Evolutionary conservation across 2,888 invertebrate species (phyloP), one percentile per base, ranked within the genome.

Genomic region (Caprella mutica): DNA sequence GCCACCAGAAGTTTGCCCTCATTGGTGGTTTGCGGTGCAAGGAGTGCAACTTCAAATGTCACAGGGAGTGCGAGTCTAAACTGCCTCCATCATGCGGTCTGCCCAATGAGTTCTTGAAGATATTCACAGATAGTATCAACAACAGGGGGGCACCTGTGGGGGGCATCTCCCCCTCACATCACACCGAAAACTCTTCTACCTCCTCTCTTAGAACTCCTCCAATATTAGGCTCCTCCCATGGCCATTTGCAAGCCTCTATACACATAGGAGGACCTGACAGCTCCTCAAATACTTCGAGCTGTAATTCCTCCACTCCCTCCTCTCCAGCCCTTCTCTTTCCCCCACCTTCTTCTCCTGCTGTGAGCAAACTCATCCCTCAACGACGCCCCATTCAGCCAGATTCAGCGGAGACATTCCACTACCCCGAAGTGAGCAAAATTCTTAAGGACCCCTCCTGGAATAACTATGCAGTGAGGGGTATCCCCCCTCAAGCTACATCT

Each of bases 221-320:
- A 12, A 51, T 46, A n/a, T n/a, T n/a, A n/a, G n/a, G n/a, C n/a
- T n/a, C n/a, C n/a, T n/a, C n/a, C n/a, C n/a, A n/a, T n/a, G n/a
- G 21, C 27, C 26, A 21, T 38, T 5, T 17, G 6, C 5, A 3
- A 19, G 23, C 52, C 33, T n/a, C 29, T 29, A 29, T 42, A 52
- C 64, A 33, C 52, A 64, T 19, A 66, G 65, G 66, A 54, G 77
- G 81, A 51, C 85, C 83, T 24, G 90, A 91, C 74, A 89, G 88
- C 66, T 88, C 90, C 73, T 92, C 92, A 40, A 91, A 87, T 72
- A 89, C 91, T 55, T 93, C 93, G 55, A 93, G 92, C 73, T 93
- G 92, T 77, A 93, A 92, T 75, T 92, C 91, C 72, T 93, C 93
- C 58, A 90, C 92, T 63, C 93, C 94, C 64, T 93, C 93, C 68